These are phyloP conservation scores for Apis cerana DNA, from an alignment of 1,140 invertebrate genomes.

Conservation along the genomic window DNA sequence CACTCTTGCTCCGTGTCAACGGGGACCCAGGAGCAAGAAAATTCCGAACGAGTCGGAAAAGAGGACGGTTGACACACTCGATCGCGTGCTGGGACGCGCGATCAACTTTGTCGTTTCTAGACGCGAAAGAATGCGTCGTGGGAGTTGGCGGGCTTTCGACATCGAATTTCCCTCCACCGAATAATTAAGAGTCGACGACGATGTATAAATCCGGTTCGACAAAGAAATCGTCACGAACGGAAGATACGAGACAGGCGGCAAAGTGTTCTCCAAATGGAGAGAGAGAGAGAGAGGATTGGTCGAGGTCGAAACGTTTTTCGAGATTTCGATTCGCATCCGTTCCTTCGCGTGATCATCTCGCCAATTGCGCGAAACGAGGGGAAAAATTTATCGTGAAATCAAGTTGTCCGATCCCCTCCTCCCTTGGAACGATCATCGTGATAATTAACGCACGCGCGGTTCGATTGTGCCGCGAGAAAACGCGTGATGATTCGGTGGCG, in stretches of 20 bases:
- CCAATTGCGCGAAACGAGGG: neutral
- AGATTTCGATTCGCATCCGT: slow-evolving; percentile 13
- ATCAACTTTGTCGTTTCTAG: neutral
- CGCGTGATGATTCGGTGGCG: neutral
- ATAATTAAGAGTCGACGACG: slow-evolving; percentile 49
- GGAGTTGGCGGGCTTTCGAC: slow-evolving; percentile 37
- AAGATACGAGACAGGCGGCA: slow-evolving; percentile 16
- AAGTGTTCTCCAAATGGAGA: neutral
- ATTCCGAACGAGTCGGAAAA: neutral
- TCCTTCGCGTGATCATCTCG: neutral
- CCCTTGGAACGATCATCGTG: neutral
- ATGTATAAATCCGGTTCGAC: slow-evolving; percentile 23
- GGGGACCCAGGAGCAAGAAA: neutral
- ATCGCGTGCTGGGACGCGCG: slow-evolving; percentile 9
- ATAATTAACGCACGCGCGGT: neutral
- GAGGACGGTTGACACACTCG: neutral
- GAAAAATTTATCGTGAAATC: slow-evolving; percentile 20
- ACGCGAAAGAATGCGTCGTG: slow-evolving; percentile 21
- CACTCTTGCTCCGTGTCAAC: too few species aligned
- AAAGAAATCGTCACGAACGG: slow-evolving; percentile 14
- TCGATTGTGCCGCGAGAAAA: neutral
- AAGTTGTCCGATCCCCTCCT: neutral
- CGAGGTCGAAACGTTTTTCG: slow-evolving; percentile 1
- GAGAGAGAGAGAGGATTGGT: too few species aligned
- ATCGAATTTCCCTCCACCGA: slow-evolving; percentile 41